Conservation (phyloP, 2,113 vertebrate species). For the Neolamprologus modestus region DNA sequence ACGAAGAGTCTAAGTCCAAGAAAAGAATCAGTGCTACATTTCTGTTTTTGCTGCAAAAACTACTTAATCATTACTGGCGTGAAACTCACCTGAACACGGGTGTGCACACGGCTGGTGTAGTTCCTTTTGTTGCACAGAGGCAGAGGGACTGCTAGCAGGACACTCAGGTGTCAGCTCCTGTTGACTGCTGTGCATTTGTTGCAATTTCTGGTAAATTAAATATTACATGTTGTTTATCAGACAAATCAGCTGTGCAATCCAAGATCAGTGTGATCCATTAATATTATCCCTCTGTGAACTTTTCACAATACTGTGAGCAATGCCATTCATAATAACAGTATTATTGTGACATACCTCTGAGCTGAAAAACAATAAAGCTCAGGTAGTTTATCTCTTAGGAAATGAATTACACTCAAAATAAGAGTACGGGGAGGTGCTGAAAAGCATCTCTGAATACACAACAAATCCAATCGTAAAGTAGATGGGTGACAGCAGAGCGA, state of each 20-base stretch:
- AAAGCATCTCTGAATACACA: background rate
- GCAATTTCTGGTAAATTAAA: conserved; percentile 78
- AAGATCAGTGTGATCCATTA: background rate
- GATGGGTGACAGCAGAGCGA: background rate
- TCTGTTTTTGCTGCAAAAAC: background rate
- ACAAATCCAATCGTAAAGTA: background rate
- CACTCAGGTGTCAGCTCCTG: conserved; percentile 76
- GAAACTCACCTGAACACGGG: conserved; percentile 76
- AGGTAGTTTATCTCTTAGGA: background rate
- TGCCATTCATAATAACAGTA: background rate
- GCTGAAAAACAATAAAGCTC: background rate
- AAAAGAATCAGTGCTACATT: background rate
- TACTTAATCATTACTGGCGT: background rate
- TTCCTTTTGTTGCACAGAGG: conserved; percentile 75
- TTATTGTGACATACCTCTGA: background rate
- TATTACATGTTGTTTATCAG: background rate
- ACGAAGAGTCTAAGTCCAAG: conserved; percentile 72
- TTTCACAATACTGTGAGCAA: background rate
- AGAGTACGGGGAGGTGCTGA: background rate
- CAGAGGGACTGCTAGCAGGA: conserved; percentile 72
- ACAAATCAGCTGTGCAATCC: background rate
- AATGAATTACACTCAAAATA: background rate
- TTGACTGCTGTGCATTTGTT: conserved; percentile 79
- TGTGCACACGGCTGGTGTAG: conserved; percentile 73
- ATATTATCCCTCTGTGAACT: background rate